Evolutionary conservation across 64 coral and sea anemone genomes (phyloP).

Genomic region (Montipora cactus): DNA sequence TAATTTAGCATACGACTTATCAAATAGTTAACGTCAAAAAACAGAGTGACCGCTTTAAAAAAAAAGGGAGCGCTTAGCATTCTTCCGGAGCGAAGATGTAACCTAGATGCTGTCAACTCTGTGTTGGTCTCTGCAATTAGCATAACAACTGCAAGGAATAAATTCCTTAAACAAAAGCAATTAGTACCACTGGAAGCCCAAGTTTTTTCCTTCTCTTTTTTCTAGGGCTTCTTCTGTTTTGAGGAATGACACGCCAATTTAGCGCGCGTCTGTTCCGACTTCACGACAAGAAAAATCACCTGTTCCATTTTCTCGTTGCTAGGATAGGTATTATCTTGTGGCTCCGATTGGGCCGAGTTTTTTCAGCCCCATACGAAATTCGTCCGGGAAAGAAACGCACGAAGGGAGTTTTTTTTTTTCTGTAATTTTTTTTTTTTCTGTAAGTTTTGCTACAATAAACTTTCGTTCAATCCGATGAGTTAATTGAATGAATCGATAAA

Average conservation of each 20-base stretch:
- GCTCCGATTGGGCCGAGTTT: slow-evolving; percentile 36
- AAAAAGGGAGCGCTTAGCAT: slow-evolving; percentile 76
- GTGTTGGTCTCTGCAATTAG: slow-evolving; percentile 82
- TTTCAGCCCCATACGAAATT: slow-evolving; percentile 58
- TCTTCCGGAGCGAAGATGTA: slow-evolving; percentile 86
- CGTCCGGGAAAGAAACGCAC: slow-evolving; percentile 22
- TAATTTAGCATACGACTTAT: slow-evolving; percentile 79
- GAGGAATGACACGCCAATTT: neutral
- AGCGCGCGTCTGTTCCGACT: neutral
- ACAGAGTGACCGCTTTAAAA: slow-evolving; percentile 44
- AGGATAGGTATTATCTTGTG: slow-evolving; percentile 26
- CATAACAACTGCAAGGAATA: slow-evolving; percentile 89
- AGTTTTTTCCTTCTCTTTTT: slow-evolving; percentile 30
- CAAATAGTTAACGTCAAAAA: slow-evolving; percentile 88
- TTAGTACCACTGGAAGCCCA: slow-evolving; percentile 73
- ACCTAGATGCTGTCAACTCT: slow-evolving; percentile 77
- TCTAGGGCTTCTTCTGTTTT: slow-evolving; percentile 19
- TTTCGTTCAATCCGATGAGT: slow-evolving; percentile 75
- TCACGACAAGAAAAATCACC: neutral
- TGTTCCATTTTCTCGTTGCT: neutral
- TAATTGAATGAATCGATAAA: slow-evolving; percentile 76
- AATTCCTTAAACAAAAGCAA: slow-evolving; percentile 94
- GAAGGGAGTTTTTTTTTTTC: slow-evolving; percentile 45
- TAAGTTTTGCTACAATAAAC: slow-evolving; percentile 77
- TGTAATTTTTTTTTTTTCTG: slow-evolving; percentile 85